Evolutionary conservation across 2,888 invertebrate genomes (phyloP).

Genomic region (Pterobdella sp.): DNA sequence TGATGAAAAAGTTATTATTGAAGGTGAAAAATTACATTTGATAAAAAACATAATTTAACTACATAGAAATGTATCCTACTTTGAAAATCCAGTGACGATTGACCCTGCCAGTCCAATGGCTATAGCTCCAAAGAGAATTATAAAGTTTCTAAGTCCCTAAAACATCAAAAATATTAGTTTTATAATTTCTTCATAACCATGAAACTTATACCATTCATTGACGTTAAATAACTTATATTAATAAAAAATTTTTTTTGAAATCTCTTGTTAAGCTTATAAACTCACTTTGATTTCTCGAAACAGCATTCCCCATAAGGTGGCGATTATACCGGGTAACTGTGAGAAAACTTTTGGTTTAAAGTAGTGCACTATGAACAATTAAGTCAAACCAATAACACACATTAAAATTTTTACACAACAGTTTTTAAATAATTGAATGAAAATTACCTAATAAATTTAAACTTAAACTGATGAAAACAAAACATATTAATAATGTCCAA

Average conservation of each 20-base stretch:
- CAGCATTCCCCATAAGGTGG: constrained; percentile 52
- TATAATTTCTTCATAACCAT: no score
- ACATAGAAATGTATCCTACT: constrained; percentile 1
- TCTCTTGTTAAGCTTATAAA: no score
- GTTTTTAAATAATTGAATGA: no score
- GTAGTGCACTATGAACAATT: no score
- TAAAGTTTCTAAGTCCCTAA: constrained; percentile 35
- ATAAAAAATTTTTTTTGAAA: background rate
- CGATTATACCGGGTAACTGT: constrained; percentile 51
- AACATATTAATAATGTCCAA: no score
- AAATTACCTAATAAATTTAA: background rate
- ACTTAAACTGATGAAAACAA: background rate
- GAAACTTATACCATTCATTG: background rate
- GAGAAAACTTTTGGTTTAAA: constrained; percentile 31
- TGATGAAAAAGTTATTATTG: no score
- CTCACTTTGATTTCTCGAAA: constrained; percentile 53
- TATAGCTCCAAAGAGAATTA: constrained; percentile 33
- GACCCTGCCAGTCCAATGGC: constrained; percentile 32
- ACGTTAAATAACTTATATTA: background rate
- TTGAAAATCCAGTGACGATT: constrained; percentile 35
- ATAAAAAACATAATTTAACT: no score
- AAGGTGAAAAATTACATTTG: no score
- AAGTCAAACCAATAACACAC: background rate
- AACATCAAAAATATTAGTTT: constrained; percentile 13
- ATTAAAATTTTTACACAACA: background rate